These are phyloP conservation scores for Ceratina calcarata DNA, from an alignment of 1,140 invertebrate genomes.

Conservation along the genomic window DNA sequence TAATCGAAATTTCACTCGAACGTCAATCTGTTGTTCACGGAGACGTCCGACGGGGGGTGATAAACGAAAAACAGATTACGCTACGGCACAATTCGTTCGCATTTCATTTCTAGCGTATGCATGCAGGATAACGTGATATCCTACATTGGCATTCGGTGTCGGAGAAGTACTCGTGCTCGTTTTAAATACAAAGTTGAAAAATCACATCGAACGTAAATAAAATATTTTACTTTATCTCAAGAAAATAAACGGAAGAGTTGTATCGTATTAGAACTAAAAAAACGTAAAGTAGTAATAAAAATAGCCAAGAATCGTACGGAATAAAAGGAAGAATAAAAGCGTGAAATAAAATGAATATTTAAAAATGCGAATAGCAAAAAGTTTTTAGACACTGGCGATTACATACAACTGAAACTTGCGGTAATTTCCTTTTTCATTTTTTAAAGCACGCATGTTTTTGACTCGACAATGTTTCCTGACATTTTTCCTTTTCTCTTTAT, in stretches of 20 bases:
- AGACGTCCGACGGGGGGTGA: constrained; percentile 43
- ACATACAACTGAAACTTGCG: neutral
- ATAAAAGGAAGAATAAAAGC: neutral
- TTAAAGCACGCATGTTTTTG: constrained; percentile 33
- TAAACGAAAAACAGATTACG: constrained; percentile 26
- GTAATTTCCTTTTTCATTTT: neutral
- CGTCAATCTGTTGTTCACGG: constrained; percentile 21
- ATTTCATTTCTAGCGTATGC: constrained; percentile 30
- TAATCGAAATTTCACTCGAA: neutral
- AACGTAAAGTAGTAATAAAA: neutral
- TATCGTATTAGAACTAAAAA: constrained; percentile 8
- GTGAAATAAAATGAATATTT: neutral
- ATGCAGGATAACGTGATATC: constrained; percentile 22
- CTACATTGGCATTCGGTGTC: constrained; percentile 51
- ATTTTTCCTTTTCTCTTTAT: constrained; percentile 47
- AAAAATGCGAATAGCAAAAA: neutral
- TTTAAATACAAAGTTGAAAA: constrained; percentile 17
- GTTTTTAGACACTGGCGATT: constrained; percentile 9
- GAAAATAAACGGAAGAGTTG: neutral
- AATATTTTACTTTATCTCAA: neutral
- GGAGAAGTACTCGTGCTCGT: constrained; percentile 47
- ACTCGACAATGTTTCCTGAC: constrained; percentile 66
- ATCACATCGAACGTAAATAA: constrained; percentile 26
- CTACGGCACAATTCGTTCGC: constrained; percentile 29
- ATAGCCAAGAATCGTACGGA: constrained; percentile 41